Base-by-base conservation (phyloP, 2,888 invertebrate species). In the Brachylomia viminalis region DNA sequence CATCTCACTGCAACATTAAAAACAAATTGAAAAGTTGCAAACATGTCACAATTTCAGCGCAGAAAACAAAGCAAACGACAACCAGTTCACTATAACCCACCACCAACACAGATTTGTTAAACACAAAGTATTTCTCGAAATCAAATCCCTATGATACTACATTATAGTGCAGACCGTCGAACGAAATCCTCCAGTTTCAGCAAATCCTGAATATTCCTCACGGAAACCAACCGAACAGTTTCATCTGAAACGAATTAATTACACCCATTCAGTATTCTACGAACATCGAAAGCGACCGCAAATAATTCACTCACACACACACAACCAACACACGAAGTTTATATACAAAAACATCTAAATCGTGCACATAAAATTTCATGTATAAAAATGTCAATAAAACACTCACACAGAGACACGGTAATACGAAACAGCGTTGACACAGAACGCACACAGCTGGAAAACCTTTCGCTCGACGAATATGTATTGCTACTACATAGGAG, bases 381-480 rank as follows among this genome's bases (percentile, higher is more conserved):
- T 95, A 96, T 95, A 95, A 95, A 96, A 96, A 96, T 96, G 96
- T 96, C 96, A 96, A 96, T 96, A 95, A 92, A 89, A 92, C 93
- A 77, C 94, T 90, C 95, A 95, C 90, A 91, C 83, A 61, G 0
- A 33, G 64, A 76, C 72, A 87, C 80, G 85, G 91, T 91, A 86
- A 82, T 79, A 84, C 87, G 81, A 84, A 75, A 81, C 82, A 87
- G 78, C 89, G 87, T 86, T 87, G 86, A 86, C 82, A 84, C 74
- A 85, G 77, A 77, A 89, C 89, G 73, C 91, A 91, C 91, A 91
- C 92, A 82, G 42, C 74, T 75, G 78, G 74, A 85, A 72, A 91
- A 93, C 91, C 93, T 92, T 92, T 92, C 93, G 92, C 88, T 87
- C 72, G 73, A 89, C 90, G 90, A 91, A 91, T 94, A 94, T 95